Evolutionary conservation across 2,113 vertebrate genomes (phyloP).

Genomic region (Clupea harengus): DNA sequence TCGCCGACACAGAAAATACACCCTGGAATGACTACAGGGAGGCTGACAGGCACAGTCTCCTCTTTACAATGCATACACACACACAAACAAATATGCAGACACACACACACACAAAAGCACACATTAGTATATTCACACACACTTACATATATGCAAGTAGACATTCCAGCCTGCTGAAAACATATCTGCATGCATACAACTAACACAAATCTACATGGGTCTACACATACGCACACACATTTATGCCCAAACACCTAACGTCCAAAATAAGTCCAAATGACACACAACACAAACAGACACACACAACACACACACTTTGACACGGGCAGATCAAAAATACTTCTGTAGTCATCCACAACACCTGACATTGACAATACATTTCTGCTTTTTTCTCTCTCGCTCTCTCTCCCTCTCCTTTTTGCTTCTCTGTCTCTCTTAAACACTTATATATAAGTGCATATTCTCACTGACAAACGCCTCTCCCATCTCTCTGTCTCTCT

Average conservation of each 20-base stretch:
- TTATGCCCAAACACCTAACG: background rate
- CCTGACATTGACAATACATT: background rate
- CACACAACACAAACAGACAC: background rate
- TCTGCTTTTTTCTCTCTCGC: background rate
- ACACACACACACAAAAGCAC: background rate
- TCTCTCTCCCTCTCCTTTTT: background rate
- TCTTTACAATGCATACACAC: background rate
- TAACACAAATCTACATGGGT: too few species aligned
- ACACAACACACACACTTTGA: background rate
- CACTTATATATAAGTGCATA: too few species aligned
- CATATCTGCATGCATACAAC: too few species aligned
- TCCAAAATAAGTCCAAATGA: background rate
- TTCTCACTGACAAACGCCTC: too few species aligned
- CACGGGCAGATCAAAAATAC: background rate
- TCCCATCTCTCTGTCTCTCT: background rate
- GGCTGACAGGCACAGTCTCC: background rate
- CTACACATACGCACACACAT: background rate
- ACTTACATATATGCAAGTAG: background rate
- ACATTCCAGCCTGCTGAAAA: too few species aligned
- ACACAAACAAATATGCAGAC: background rate
- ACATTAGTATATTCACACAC: background rate
- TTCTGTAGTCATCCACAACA: background rate
- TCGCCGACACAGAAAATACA: background rate
- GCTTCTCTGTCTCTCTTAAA: too few species aligned
- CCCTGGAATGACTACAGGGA: background rate